Evolutionary conservation across 2,888 invertebrate genomes (phyloP).

Genomic region (Caenorhabditis japonica): DNA sequence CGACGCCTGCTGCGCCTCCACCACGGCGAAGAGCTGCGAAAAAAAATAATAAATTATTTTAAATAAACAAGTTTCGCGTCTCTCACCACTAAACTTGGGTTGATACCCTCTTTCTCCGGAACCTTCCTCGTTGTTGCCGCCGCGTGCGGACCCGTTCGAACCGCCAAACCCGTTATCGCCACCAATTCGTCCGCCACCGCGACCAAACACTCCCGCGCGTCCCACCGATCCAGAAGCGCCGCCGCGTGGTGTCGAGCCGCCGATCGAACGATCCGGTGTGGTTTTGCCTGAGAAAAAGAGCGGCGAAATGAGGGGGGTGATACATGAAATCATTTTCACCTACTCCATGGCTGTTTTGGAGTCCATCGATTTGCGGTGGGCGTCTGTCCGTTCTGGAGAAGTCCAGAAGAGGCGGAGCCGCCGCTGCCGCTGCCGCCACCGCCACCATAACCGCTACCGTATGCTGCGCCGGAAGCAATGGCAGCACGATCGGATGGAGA

Average conservation of each 20-base stretch:
- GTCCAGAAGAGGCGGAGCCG: not conserved
- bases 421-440: not conserved
- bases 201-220: slow-evolving; percentile 1
- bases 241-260: slow-evolving; percentile 23
- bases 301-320: no score
- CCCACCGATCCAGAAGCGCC: slow-evolving; percentile 3
- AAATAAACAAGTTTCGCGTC: no score
- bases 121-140: slow-evolving; percentile 8
- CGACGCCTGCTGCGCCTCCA: slow-evolving; percentile 51
- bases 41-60: no score
- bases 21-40: slow-evolving; percentile 55
- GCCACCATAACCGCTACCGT: slow-evolving; percentile 31
- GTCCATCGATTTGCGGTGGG: slow-evolving; percentile 34
- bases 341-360: slow-evolving; percentile 26
- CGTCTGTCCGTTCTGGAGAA: slow-evolving; percentile 20
- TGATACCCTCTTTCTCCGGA: slow-evolving; percentile 9
- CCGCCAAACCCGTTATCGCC: slow-evolving; percentile 31
- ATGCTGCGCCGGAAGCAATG: slow-evolving; percentile 43
- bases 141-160: slow-evolving; percentile 5
- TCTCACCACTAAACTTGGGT: slow-evolving; percentile 21
- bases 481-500: slow-evolving; percentile 59
- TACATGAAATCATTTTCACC: not conserved
- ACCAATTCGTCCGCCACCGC: slow-evolving; percentile 34
- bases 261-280: slow-evolving; percentile 28
- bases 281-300: slow-evolving; percentile 14